phyloP scores from a whole-genome alignment of 2,888 invertebrate genomes.

The Deilephila elpenor region DNA sequence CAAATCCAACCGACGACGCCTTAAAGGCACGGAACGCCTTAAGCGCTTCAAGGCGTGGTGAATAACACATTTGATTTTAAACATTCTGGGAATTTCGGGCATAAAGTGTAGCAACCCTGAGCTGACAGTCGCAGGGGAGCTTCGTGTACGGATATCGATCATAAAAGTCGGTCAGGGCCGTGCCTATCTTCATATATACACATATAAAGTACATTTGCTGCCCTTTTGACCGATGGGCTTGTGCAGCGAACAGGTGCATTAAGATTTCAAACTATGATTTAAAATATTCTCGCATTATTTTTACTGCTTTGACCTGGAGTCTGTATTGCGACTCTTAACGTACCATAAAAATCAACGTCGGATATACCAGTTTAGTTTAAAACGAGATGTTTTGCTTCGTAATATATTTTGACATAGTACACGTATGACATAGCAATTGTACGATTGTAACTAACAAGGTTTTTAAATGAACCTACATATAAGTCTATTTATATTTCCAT shows the following conservation, averaged over 20 bases:
- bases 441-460: too few relatives aligned
- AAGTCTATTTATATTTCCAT: too few relatives aligned
- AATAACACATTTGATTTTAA: neutral
- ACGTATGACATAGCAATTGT: too few relatives aligned
- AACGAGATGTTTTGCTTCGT: neutral
- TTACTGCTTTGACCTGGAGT: neutral
- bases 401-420: neutral
- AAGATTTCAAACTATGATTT: slow-evolving; percentile 27
- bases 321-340: neutral
- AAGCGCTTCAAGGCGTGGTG: neutral
- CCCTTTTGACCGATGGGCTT: slow-evolving; percentile 41
- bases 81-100: neutral
- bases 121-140: slow-evolving; percentile 44
- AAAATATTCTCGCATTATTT: neutral
- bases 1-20: too few relatives aligned
- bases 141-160: slow-evolving; percentile 62
- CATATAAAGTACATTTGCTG: slow-evolving; percentile 51
- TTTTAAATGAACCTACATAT: too few relatives aligned
- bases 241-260: slow-evolving; percentile 46
- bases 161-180: slow-evolving; percentile 71
- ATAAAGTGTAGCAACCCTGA: slow-evolving; percentile 34
- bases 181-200: slow-evolving; percentile 56
- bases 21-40: too few relatives aligned
- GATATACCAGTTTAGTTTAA: neutral
- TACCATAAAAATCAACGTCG: neutral